Conservation (phyloP, 2,888 invertebrate species). For the Heliconius charithonia region DNA sequence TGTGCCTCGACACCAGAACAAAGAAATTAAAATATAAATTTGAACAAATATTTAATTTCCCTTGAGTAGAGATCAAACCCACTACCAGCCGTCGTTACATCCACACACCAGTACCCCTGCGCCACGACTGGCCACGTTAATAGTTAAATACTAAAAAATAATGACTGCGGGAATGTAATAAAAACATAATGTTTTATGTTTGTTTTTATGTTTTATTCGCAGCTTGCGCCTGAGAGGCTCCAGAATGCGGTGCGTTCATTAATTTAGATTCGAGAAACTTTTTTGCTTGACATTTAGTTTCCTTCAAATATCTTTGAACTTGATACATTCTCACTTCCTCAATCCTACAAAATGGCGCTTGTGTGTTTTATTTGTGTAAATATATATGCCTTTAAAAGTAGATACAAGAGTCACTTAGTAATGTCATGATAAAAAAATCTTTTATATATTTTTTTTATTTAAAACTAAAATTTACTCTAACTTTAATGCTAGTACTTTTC, state of each 20-base stretch:
- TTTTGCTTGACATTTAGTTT: conserved; percentile 28
- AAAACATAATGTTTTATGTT: too few relatives aligned
- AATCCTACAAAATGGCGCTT: neutral
- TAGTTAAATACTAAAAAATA: neutral
- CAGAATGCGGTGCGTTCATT: conserved; percentile 5
- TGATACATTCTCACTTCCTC: conserved; percentile 10
- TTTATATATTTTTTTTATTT: too few relatives aligned
- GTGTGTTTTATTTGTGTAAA: neutral
- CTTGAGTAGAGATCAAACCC: too few relatives aligned
- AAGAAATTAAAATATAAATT: too few relatives aligned
- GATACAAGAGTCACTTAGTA: neutral
- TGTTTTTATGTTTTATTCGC: conserved; percentile 12
- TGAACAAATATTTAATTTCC: too few relatives aligned
- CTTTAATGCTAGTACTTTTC: too few relatives aligned
- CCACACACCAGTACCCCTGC: too few relatives aligned
- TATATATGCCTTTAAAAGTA: neutral
- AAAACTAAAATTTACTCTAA: too few relatives aligned
- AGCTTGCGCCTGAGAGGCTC: neutral
- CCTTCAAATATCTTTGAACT: conserved; percentile 28
- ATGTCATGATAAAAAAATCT: too few relatives aligned
- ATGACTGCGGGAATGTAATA: neutral
- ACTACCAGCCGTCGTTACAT: too few relatives aligned
- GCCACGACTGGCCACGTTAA: too few relatives aligned
- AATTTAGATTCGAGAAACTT: conserved; percentile 21
- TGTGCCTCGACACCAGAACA: too few relatives aligned